A percentile compares a stretch with the other conserved stretches of the same genome.
Evolutionary conservation across 2,113 vertebrate genomes (phyloP).

Genomic region (Saccopteryx leptura): DNA sequence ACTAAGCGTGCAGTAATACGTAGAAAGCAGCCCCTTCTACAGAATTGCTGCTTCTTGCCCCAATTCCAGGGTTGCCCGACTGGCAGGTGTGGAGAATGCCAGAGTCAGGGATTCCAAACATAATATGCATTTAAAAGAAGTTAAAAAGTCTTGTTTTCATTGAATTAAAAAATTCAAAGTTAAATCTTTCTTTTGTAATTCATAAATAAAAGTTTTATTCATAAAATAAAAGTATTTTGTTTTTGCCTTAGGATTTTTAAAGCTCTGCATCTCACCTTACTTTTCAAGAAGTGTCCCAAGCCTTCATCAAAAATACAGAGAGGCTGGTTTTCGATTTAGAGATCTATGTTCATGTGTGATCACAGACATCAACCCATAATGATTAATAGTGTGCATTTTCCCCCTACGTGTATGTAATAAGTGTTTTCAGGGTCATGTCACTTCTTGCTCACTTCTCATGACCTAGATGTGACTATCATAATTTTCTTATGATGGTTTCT

Average conservation of each 20-base stretch:
- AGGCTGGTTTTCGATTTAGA: constrained; percentile 25
- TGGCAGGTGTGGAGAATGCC: neutral
- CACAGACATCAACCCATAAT: neutral
- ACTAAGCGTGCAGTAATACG: neutral
- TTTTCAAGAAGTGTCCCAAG: neutral
- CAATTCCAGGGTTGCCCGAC: neutral
- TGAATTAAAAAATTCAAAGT: constrained; percentile 7
- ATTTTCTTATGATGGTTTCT: neutral
- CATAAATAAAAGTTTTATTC: too few species aligned
- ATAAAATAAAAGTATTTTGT: neutral
- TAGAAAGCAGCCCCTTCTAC: neutral
- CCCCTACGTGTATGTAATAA: neutral
- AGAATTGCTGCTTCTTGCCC: neutral
- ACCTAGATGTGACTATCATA: neutral
- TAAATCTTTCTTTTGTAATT: neutral
- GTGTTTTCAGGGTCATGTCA: neutral
- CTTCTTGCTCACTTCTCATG: neutral
- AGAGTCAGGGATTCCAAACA: neutral
- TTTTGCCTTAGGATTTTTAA: neutral
- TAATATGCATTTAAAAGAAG: constrained; percentile 23
- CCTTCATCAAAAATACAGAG: neutral
- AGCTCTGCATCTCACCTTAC: neutral
- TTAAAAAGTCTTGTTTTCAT: neutral
- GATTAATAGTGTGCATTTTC: neutral
- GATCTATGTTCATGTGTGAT: neutral